Conservation (phyloP, 2,888 invertebrate genomes). For the Polyommatus iphigenia region DNA sequence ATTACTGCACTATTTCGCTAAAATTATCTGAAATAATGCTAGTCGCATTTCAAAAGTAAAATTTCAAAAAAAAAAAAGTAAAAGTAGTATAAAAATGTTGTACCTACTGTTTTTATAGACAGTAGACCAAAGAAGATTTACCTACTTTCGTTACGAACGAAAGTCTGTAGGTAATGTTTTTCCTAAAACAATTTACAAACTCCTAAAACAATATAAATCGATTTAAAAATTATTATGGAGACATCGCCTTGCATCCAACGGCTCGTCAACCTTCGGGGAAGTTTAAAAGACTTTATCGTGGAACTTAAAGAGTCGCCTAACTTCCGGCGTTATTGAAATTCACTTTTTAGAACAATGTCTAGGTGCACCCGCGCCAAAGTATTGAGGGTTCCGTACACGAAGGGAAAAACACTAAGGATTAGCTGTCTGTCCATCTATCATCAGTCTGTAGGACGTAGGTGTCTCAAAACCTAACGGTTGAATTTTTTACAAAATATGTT, state of each 20-base stretch:
- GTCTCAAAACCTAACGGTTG: too few species aligned
- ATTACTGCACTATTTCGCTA: too few species aligned
- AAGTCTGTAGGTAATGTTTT: not conserved
- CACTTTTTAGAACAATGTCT: constrained; percentile 70
- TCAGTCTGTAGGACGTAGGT: too few species aligned
- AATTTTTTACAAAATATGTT: too few species aligned
- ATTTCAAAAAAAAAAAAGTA: too few species aligned
- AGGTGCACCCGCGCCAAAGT: constrained; percentile 55
- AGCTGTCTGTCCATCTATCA: too few species aligned
- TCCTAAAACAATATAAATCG: not conserved
- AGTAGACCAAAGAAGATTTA: too few species aligned
- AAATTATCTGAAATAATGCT: too few species aligned
- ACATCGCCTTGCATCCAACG: constrained; percentile 28
- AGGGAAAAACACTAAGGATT: not conserved
- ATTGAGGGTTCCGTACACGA: not conserved
- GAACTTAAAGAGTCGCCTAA: constrained; percentile 47
- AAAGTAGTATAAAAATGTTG: too few species aligned
- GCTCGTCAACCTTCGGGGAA: constrained; percentile 33
- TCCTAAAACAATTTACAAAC: not conserved
- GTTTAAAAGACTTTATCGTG: constrained; percentile 36
- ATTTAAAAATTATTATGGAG: constrained; percentile 13
- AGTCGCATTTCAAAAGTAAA: too few species aligned
- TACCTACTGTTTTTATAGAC: too few species aligned
- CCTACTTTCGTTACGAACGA: not conserved
- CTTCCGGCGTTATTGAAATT: constrained; percentile 71